phyloP scores from a whole-genome alignment of 2,797 vertebrate species.

The Protosalanx chinensis region DNA sequence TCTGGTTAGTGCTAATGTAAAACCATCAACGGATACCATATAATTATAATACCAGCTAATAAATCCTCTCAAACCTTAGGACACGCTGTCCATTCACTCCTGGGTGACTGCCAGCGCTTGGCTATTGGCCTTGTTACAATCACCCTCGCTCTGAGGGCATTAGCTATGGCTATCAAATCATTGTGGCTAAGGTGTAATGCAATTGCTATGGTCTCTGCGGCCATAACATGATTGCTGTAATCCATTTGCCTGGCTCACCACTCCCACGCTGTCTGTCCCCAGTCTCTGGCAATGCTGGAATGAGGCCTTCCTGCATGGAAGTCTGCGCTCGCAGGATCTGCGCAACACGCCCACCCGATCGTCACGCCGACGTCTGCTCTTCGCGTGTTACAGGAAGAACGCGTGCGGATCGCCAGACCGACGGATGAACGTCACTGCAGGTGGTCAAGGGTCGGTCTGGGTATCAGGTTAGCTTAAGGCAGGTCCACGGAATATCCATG shows the following conservation, averaged over 20 bases:
- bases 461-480: conserved; percentile 3
- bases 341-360: too few relatives aligned
- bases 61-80: not conserved
- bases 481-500: not conserved
- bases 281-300: not conserved
- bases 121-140: conserved; percentile 22
- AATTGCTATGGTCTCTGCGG: conserved; percentile 53
- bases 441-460: too few relatives aligned
- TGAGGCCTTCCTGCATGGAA: not conserved
- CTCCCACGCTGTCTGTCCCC: conserved; percentile 24
- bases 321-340: too few relatives aligned
- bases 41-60: too few relatives aligned
- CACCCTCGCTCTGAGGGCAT: conserved; percentile 25
- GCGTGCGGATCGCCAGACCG: too few relatives aligned
- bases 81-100: conserved; percentile 13
- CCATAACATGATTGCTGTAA: conserved; percentile 59
- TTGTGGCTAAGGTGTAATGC: conserved; percentile 49
- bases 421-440: too few relatives aligned
- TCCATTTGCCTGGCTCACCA: conserved; percentile 47
- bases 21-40: too few relatives aligned
- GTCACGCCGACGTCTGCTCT: not conserved
- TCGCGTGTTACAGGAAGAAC: too few relatives aligned
- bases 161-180: conserved; percentile 46
- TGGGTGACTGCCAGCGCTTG: not conserved
- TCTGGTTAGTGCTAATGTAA: too few relatives aligned